These are phyloP conservation scores for Paracanthobrama guichenoti DNA, from an alignment of 2,113 vertebrate genomes.

Conservation along the genomic window DNA sequence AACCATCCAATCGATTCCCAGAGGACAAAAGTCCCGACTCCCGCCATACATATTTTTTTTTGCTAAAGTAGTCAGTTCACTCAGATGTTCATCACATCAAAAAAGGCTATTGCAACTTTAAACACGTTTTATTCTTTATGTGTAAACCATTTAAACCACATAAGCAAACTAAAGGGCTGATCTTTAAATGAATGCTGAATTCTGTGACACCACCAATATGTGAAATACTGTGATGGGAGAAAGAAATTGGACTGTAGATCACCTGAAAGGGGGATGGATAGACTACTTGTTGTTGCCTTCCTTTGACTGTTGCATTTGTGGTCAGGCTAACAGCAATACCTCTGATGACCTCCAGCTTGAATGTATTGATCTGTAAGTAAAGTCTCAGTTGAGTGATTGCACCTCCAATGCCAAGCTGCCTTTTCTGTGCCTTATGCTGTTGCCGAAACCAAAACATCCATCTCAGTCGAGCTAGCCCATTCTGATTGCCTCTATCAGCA, in stretches of 20 bases:
- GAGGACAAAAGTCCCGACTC: no score
- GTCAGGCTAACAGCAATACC: constrained; percentile 67
- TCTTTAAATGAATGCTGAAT: not conserved
- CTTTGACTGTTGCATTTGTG: constrained; percentile 66
- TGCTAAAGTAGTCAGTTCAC: no score
- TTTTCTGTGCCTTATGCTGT: constrained; percentile 62
- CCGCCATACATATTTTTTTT: no score
- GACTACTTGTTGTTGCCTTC: constrained; percentile 33
- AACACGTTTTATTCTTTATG: not conserved
- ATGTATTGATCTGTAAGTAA: constrained; percentile 76
- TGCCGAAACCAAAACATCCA: constrained; percentile 64
- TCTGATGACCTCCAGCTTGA: constrained; percentile 64
- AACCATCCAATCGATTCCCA: no score
- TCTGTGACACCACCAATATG: not conserved
- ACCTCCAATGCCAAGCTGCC: constrained; percentile 64
- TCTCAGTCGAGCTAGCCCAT: constrained; percentile 56
- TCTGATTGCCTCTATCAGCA: constrained; percentile 61
- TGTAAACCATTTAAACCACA: not conserved
- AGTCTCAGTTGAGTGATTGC: constrained; percentile 72
- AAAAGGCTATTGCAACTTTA: not conserved
- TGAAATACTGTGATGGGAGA: constrained; percentile 12
- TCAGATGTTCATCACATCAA: no score
- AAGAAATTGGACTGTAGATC: constrained; percentile 27
- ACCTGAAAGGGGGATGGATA: constrained; percentile 9
- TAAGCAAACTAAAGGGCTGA: not conserved